Base-by-base conservation (phyloP, 2,113 vertebrate species). In the Lamprologus speciosus region DNA sequence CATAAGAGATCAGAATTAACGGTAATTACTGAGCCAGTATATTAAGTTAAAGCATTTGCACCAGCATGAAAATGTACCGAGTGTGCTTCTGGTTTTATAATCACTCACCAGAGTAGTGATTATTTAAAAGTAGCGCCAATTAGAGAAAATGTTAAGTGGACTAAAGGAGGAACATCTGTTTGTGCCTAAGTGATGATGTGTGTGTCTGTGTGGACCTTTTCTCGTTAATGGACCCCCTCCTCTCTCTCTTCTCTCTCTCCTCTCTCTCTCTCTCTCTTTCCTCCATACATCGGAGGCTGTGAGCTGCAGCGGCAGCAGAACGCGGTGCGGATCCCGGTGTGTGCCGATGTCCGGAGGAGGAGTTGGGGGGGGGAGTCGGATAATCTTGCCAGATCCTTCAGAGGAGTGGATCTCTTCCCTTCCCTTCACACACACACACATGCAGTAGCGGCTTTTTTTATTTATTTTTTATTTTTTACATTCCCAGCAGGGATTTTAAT, bases 231-330 rank as follows among this genome's bases (percentile, higher is more conserved):
- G 89, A 31, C 63, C 51, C 55, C 63, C 40, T 28, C 57, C 65
- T 6, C 75, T 68, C 55, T 31, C 53, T 23, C 5, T n/a, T 28
- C 37, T 26, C 82, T 33, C 78, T 19, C 31, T n/a, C 17, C 84
- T 4, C 55, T n/a, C 50, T 26, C 26, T 70, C 40, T 65, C 57
- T 37, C 40, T 17, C 80, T 35, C 84, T 26, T 82, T 40, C 82
- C 85, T 85, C 87, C 89, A 84, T 89, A 94, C 93, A 90, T 89
- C 81, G 80, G 86, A 87, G 90, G 81, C 89, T 89, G 90, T 83
- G 92, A 58, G 94, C 92, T 93, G 93, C 90, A 78, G 93, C 93
- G 73, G 88, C 91, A 90, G 88, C 94, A 93, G 80, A 91, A 19
- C 82, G 86, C 88, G 85, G 88, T 85, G 87, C 84, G 85, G 89